A percentile compares a stretch with the other conserved stretches of the same genome.
phyloP scores from a whole-genome alignment of 2,113 vertebrate genomes.

The Cottus gobio region DNA sequence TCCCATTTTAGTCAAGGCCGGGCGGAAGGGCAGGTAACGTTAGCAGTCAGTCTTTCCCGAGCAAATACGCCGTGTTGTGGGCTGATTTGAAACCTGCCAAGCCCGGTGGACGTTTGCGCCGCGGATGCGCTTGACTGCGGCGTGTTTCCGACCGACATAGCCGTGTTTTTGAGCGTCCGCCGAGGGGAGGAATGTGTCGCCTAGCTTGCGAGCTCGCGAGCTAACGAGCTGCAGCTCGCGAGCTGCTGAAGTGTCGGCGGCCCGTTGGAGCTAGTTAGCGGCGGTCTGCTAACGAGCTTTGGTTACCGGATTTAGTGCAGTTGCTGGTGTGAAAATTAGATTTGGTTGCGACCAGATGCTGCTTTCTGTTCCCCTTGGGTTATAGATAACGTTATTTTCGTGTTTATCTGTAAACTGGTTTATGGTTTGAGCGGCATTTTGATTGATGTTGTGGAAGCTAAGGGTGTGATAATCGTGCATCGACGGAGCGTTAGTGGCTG shows the following conservation, averaged over 20 bases:
- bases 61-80: slow-evolving; percentile 7
- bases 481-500: slow-evolving; percentile 24
- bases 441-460: slow-evolving; percentile 42
- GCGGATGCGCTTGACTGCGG: not conserved
- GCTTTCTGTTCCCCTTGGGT: slow-evolving; percentile 39
- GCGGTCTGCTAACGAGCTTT: slow-evolving; percentile 73
- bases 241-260: slow-evolving; percentile 65
- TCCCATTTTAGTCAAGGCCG: slow-evolving; percentile 81
- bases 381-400: slow-evolving; percentile 42
- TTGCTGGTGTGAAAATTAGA: slow-evolving; percentile 41
- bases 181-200: slow-evolving; percentile 56
- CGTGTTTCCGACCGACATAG: not conserved
- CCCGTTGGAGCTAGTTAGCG: slow-evolving; percentile 72
- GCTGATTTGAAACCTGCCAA: not conserved
- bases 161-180: slow-evolving; percentile 29
- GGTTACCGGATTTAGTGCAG: slow-evolving; percentile 66
- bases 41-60: slow-evolving; percentile 48
- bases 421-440: slow-evolving; percentile 29
- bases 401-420: slow-evolving; percentile 46
- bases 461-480: slow-evolving; percentile 38
- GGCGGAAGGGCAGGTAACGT: slow-evolving; percentile 81
- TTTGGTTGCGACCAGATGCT: slow-evolving; percentile 35
- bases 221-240: slow-evolving; percentile 21
- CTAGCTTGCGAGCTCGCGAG: slow-evolving; percentile 16
- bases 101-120: not conserved